Evolutionary conservation across 2,888 invertebrate genomes (phyloP).

Genomic region (Orchestes rusci): DNA sequence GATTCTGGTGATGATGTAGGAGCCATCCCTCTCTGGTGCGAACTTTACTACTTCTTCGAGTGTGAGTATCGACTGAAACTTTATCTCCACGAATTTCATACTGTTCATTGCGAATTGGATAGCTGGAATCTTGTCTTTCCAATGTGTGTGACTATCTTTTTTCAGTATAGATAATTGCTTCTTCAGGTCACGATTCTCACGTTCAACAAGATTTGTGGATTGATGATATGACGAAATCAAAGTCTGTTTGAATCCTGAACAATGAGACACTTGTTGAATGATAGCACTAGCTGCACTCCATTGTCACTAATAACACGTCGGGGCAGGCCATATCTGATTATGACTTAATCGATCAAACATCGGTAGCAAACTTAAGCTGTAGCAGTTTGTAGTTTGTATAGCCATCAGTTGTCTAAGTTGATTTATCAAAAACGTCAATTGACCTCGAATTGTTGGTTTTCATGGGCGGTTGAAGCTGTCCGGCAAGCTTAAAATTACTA

Average conservation of each 20-base stretch:
- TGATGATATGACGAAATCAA: slow-evolving; percentile 30
- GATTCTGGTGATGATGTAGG: slow-evolving; percentile 12
- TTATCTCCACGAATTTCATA: no score
- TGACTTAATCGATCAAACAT: slow-evolving; percentile 29
- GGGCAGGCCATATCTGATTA: slow-evolving; percentile 35
- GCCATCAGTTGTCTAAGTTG: slow-evolving; percentile 22
- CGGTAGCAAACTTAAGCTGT: slow-evolving; percentile 28
- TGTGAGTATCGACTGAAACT: slow-evolving; percentile 1
- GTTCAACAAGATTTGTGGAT: slow-evolving; percentile 21
- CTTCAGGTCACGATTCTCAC: slow-evolving; percentile 31
- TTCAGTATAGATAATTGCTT: no score
- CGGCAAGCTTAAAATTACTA: no score
- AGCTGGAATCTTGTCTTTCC: not conserved
- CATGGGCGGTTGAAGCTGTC: no score
- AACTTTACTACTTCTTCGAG: slow-evolving; percentile 8
- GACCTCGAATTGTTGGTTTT: slow-evolving; percentile 31
- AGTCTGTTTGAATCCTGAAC: slow-evolving; percentile 30
- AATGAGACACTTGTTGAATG: slow-evolving; percentile 34
- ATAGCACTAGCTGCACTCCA: slow-evolving; percentile 33
- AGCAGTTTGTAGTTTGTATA: slow-evolving; percentile 26
- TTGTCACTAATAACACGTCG: slow-evolving; percentile 36
- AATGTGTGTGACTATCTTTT: no score
- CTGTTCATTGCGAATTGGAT: not conserved
- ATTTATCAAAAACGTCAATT: slow-evolving; percentile 29
- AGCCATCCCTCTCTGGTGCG: no score